Conservation (phyloP, 2,113 vertebrate species). For the Sebastes schlegelii region DNA sequence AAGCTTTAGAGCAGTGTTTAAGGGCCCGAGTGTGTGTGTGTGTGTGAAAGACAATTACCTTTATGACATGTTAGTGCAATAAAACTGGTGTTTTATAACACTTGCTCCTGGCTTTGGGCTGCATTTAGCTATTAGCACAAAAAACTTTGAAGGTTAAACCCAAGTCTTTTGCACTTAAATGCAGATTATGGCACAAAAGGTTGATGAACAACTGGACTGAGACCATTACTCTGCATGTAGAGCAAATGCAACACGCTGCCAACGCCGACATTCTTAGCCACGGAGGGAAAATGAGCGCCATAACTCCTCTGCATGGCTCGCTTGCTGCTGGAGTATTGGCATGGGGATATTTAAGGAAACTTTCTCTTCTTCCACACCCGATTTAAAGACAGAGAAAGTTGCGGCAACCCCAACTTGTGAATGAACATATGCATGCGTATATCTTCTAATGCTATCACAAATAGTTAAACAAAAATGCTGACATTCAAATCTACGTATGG, state of each 20-base stretch:
- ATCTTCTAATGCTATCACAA: not conserved
- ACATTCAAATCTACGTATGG: not conserved
- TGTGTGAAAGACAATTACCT: conserved; percentile 58
- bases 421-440: not conserved
- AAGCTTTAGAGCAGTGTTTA: conserved; percentile 41
- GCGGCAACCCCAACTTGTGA: not conserved
- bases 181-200: conserved; percentile 38
- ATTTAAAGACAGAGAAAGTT: conserved; percentile 15
- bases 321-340: conserved; percentile 16
- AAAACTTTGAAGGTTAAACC: conserved; percentile 59
- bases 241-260: conserved; percentile 23
- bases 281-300: conserved; percentile 21
- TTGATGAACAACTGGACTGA: conserved; percentile 54
- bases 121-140: conserved; percentile 45
- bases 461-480: not conserved
- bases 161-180: conserved; percentile 38
- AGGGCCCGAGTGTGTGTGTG: conserved; percentile 28
- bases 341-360: conserved; percentile 23
- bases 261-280: conserved; percentile 14
- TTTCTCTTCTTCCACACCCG: not conserved
- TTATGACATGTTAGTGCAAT: conserved; percentile 72
- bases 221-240: conserved; percentile 29
- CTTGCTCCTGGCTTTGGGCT: conserved; percentile 47
- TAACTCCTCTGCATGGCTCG: conserved; percentile 50
- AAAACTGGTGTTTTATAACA: conserved; percentile 63